Conservation (phyloP, 2,888 invertebrate species). For the Spodoptera exigua region DNA sequence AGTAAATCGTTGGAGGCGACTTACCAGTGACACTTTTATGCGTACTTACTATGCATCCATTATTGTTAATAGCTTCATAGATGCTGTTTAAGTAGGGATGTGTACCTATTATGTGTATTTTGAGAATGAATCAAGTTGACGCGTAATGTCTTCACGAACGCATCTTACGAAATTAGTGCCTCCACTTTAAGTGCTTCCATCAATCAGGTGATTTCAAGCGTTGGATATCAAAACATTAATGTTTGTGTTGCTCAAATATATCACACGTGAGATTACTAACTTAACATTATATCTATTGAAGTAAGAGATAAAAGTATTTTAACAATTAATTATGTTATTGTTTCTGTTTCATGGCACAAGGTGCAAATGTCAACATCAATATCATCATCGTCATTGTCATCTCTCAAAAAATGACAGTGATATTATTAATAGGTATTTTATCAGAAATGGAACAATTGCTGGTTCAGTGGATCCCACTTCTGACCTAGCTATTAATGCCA, state of each 20-base stretch:
- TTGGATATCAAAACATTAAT: not conserved
- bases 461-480: no score
- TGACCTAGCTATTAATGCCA: no score
- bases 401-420: no score
- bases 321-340: no score
- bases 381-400: no score
- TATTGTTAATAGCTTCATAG: slow-evolving; percentile 80
- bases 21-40: slow-evolving; percentile 76
- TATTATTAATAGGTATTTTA: no score
- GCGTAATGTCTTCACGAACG: slow-evolving; percentile 32
- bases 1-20: slow-evolving; percentile 71
- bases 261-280: not conserved
- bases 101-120: slow-evolving; percentile 62
- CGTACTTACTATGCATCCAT: slow-evolving; percentile 69
- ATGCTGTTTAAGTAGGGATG: slow-evolving; percentile 73
- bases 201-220: slow-evolving; percentile 24
- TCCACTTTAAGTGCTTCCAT: slow-evolving; percentile 31
- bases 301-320: no score
- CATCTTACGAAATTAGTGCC: slow-evolving; percentile 19
- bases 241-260: slow-evolving; percentile 5
- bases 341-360: no score
- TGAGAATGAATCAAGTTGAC: slow-evolving; percentile 46
- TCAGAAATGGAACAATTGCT: no score
- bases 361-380: not conserved
- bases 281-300: no score